Evolutionary conservation across 2,888 invertebrate genomes (phyloP), one percentile per base, ranked within the genome.

Genomic region (Isotomurus palustris): DNA sequence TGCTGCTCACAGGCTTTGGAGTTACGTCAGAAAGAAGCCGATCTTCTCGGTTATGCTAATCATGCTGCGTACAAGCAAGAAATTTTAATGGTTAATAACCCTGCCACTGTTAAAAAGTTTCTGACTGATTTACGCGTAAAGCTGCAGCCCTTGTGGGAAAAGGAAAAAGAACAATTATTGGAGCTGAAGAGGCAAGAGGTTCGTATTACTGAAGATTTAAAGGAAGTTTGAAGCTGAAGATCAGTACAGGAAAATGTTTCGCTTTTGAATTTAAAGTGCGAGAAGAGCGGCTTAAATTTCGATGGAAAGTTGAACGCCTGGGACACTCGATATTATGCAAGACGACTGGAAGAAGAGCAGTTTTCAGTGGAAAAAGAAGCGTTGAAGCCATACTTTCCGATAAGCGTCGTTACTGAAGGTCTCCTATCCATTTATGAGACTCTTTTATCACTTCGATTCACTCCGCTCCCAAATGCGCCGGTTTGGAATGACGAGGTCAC

Each of bases 401-500:
- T 79, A 67, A 72, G 75, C 12, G 72, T 73, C n/a, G 79, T 79
- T 21, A 79, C 77, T 4, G 72, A 73, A 51, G 78, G 78, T 19
- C 72, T 79, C 32, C 70, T 79, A 40, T 72, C 74, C 12, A 79
- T 79, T 35, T 79, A 79, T 65, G 77, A 79, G 74, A 73, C 74
- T 44, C 67, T 79, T 41, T 71, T 79, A 27, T 71, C 74, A 12
- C 70, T 79, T n/a, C 72, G 73, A 58, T 79, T 78, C 70, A 71
- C 73, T 38, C 67, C 73, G 57, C 67, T 77, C 14, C 60, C 72
- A n/a, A 72, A 73, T 61, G 73, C 75, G 6, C 73, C 75, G 36
- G 74, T 74, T 2, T 79, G 78, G 78, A 75, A 78, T 70, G 72
- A 74, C 41, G 78, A 78, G 71, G 77, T 78, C n/a, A n/a, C n/a